phyloP scores from a whole-genome alignment of 1,140 invertebrate species.

The Brevipalpus yothersi region DNA sequence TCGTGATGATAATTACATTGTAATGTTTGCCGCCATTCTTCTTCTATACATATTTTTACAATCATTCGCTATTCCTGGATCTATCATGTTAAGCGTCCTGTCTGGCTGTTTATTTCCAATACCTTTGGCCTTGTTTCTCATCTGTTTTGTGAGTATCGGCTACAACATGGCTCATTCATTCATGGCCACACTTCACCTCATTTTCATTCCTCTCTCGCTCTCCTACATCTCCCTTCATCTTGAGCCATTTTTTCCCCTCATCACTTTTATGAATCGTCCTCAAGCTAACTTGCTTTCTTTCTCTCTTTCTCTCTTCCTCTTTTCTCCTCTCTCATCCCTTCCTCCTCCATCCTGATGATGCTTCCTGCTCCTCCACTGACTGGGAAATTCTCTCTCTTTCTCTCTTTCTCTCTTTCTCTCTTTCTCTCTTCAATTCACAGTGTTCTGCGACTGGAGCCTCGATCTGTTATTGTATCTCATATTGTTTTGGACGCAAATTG shows the following conservation, averaged over 20 bases:
- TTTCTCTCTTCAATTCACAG: slow-evolving; percentile 14
- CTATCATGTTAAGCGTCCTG: slow-evolving; percentile 87
- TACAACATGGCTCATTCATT: neutral
- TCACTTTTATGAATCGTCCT: no score
- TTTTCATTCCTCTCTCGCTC: neutral
- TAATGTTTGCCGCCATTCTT: neutral
- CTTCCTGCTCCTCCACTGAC: neutral
- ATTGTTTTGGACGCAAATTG: slow-evolving; percentile 55
- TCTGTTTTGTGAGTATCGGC: slow-evolving; percentile 42
- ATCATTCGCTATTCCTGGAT: slow-evolving; percentile 97
- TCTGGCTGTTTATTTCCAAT: slow-evolving; percentile 94
- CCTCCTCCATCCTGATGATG: neutral
- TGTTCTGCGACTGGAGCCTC: slow-evolving; percentile 89
- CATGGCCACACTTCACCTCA: neutral
- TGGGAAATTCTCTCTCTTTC: neutral
- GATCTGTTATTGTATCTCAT: slow-evolving; percentile 79
- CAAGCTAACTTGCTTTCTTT: neutral
- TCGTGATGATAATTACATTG: neutral
- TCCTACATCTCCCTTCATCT: neutral
- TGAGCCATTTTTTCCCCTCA: no score
- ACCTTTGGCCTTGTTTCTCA: slow-evolving; percentile 55
- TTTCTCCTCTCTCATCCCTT: neutral
- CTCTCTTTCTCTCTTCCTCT: neutral
- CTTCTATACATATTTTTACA: slow-evolving; percentile 34
- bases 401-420: slow-evolving; percentile 1